A percentile compares a stretch with the other conserved stretches of the same genome.
Conservation (phyloP, 2,113 vertebrate species). For the Abramis brama region DNA sequence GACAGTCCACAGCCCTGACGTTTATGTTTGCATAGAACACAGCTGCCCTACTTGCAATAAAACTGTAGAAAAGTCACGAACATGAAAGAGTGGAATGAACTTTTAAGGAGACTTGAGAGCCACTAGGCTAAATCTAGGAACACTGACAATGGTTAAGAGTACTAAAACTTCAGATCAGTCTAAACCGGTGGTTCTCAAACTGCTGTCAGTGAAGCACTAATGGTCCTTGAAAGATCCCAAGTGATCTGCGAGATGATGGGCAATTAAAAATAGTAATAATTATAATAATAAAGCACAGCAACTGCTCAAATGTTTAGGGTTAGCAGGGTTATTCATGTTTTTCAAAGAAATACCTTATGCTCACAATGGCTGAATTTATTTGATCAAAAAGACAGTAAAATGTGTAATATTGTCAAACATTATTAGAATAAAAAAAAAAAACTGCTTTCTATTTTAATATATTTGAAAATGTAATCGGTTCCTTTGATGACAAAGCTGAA, state of each 20-base stretch:
- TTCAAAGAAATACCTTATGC: background rate
- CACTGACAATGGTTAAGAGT: background rate
- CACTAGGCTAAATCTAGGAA: slow-evolving; percentile 7
- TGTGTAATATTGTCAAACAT: background rate
- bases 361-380: background rate
- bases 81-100: background rate
- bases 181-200: background rate
- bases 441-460: background rate
- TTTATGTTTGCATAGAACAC: slow-evolving; percentile 30
- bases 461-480: background rate
- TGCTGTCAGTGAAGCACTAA: background rate
- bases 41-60: slow-evolving; percentile 27
- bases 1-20: background rate
- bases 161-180: background rate
- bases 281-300: background rate
- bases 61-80: slow-evolving; percentile 29
- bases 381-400: background rate
- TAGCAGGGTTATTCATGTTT: background rate
- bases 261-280: background rate
- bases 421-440: background rate
- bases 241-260: background rate
- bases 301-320: background rate
- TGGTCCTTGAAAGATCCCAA: background rate
- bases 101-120: slow-evolving; percentile 14
- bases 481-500: background rate